phyloP scores from a whole-genome alignment of 2,113 vertebrate species.

The Sakesphorus luctuosus region DNA sequence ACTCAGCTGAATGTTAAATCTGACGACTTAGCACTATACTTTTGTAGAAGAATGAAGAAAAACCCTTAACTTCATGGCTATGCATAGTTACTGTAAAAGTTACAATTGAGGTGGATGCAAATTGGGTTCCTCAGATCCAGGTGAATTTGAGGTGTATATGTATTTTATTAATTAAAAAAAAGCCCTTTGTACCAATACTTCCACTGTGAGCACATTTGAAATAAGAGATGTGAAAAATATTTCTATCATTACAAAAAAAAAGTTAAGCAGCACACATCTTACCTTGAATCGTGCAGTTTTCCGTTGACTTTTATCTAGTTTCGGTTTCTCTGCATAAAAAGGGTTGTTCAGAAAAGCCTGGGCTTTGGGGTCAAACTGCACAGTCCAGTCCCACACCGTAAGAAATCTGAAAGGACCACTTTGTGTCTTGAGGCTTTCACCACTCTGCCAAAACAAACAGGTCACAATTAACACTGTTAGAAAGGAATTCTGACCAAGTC shows the following conservation, averaged over 20 bases:
- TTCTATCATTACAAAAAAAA: neutral
- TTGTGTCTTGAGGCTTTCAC: constrained; percentile 75
- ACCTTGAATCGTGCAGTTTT: constrained; percentile 82
- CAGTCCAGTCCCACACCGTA: constrained; percentile 89
- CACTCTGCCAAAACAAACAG: constrained; percentile 81
- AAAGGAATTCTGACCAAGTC: neutral
- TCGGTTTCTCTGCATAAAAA: constrained; percentile 84
- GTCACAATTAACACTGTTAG: neutral
- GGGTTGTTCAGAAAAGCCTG: constrained; percentile 87
- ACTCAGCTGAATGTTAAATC: neutral
- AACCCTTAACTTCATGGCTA: neutral
- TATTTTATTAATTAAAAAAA: neutral
- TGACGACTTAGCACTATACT: neutral
- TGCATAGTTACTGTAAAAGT: neutral
- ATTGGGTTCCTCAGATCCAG: neutral
- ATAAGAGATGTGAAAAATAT: neutral
- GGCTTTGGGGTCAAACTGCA: constrained; percentile 86
- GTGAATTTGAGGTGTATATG: neutral
- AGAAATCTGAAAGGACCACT: constrained; percentile 80
- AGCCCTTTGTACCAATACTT: neutral
- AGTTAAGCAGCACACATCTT: constrained; percentile 27
- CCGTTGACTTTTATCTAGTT: constrained; percentile 74
- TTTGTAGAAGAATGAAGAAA: neutral
- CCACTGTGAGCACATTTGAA: neutral
- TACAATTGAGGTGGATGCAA: neutral